Evolutionary conservation across 2,888 invertebrate genomes (phyloP).

Genomic region (Tinea trinotella): DNA sequence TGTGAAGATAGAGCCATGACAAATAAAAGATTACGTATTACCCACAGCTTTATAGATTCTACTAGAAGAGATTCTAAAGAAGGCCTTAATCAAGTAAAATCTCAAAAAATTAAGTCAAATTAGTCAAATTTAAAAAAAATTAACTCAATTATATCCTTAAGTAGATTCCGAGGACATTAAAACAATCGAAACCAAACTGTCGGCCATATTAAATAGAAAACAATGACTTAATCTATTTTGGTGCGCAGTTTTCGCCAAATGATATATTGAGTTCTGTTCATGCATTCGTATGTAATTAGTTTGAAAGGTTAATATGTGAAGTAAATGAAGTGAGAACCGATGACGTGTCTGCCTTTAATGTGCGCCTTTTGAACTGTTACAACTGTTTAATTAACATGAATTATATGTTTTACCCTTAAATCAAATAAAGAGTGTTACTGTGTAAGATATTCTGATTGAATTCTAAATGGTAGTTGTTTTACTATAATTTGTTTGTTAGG

Average conservation of each 20-base stretch:
- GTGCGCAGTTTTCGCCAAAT: not conserved
- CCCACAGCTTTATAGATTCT: too few relatives aligned
- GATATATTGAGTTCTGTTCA: conserved; percentile 22
- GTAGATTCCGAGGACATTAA: too few relatives aligned
- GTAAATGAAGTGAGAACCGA: conserved; percentile 55
- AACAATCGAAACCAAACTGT: too few relatives aligned
- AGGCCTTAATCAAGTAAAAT: too few relatives aligned
- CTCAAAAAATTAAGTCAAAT: too few relatives aligned
- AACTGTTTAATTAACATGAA: conserved; percentile 21
- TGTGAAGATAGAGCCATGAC: too few relatives aligned
- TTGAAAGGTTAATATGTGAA: conserved; percentile 34
- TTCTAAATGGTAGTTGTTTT: not conserved
- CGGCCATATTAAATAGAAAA: too few relatives aligned
- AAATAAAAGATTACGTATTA: too few relatives aligned
- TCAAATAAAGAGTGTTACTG: conserved; percentile 7
- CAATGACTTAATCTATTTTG: not conserved
- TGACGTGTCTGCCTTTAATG: conserved; percentile 27
- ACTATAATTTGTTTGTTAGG: too few relatives aligned
- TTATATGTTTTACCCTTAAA: not conserved
- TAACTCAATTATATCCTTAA: too few relatives aligned
- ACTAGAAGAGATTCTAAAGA: too few relatives aligned
- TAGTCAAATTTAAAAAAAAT: too few relatives aligned
- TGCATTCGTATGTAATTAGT: conserved; percentile 53
- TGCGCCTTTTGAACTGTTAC: conserved; percentile 20
- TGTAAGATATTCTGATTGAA: not conserved